phyloP scores from a whole-genome alignment of 1,140 invertebrate species.

The Hycleus cichorii region DNA sequence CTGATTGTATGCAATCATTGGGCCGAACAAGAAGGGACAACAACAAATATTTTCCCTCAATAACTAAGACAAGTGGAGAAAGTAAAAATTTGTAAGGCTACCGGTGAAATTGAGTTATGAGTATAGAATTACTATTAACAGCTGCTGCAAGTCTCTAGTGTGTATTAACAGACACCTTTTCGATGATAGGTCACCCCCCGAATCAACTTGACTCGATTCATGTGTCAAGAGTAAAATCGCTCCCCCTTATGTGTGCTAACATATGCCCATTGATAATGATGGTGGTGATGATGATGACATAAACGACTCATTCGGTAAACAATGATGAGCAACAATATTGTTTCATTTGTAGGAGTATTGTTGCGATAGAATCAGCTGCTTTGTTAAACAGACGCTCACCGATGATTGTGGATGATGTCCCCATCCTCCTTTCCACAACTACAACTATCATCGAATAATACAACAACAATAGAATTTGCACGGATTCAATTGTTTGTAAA shows the following conservation, averaged over 20 bases:
- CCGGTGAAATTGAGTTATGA: too few species aligned
- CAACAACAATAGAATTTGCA: constrained; percentile 5
- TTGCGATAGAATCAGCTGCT: constrained; percentile 10
- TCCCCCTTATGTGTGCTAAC: not conserved
- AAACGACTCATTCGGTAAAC: constrained; percentile 12
- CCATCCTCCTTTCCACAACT: not conserved
- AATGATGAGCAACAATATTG: constrained; percentile 12
- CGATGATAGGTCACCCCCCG: too few species aligned
- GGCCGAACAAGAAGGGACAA: constrained; percentile 9
- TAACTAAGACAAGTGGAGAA: too few species aligned
- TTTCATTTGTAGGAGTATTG: constrained; percentile 8
- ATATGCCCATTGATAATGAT: not conserved
- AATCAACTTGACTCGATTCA: too few species aligned
- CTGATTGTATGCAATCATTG: constrained; percentile 21
- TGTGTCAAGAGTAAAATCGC: too few species aligned
- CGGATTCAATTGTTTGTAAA: constrained; percentile 9
- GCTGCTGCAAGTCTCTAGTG: too few species aligned
- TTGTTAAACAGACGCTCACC: not conserved
- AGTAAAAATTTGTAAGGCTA: too few species aligned
- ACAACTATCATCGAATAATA: constrained; percentile 2
- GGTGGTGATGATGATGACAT: not conserved
- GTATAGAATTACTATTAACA: too few species aligned
- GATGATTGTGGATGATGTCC: constrained; percentile 3
- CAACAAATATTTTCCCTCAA: too few species aligned
- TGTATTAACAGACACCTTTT: too few species aligned